These are phyloP conservation scores for Odontophorus gujanensis DNA, from an alignment of 2,113 vertebrate species.

Conservation along the genomic window DNA sequence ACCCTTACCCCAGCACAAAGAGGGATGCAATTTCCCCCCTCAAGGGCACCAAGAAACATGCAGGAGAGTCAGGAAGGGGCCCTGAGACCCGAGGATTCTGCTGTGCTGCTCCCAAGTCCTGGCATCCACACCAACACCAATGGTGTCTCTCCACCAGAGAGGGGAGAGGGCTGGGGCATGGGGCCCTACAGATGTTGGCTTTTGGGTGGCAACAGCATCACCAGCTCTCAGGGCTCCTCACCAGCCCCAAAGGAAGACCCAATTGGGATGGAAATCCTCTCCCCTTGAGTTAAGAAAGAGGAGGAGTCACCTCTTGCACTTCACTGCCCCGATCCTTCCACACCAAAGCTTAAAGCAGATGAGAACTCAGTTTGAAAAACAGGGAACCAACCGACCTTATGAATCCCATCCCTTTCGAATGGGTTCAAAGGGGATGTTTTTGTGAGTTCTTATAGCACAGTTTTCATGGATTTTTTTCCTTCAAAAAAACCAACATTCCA, in stretches of 20 bases:
- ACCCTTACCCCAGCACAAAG: conserved; percentile 44
- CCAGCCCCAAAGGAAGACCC: neutral
- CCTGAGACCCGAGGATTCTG: neutral
- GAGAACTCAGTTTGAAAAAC: neutral
- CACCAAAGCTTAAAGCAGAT: neutral
- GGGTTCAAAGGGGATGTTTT: neutral
- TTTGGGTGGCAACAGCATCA: neutral
- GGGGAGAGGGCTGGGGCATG: neutral
- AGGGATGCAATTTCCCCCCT: neutral
- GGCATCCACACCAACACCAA: neutral
- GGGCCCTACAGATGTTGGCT: neutral
- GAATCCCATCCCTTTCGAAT: neutral
- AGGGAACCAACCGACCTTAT: neutral
- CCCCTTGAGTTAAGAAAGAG: neutral
- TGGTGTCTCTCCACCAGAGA: neutral
- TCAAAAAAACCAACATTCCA: neutral
- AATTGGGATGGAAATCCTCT: neutral
- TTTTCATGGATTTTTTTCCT: neutral
- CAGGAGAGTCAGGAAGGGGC: neutral
- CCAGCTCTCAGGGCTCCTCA: neutral
- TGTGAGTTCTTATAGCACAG: neutral
- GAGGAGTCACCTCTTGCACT: neutral
- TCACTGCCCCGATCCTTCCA: neutral
- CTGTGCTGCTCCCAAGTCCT: neutral
- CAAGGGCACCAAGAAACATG: neutral